Base-by-base conservation (phyloP, 2,113 vertebrate species). In the Apteryx owenii region DNA sequence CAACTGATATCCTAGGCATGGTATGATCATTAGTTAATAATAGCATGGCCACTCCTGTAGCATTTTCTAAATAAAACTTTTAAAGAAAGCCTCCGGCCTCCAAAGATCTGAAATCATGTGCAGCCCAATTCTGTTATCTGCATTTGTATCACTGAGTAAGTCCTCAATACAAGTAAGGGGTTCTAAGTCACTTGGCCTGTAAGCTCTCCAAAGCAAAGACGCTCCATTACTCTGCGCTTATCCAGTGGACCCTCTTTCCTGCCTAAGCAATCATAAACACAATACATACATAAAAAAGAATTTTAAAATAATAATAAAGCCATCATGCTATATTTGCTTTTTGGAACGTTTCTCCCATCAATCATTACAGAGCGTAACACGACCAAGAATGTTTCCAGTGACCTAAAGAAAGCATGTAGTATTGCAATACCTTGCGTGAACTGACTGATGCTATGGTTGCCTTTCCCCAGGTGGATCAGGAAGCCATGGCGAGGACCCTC, bases 351-450 rank as follows among this genome's bases (percentile, higher is more conserved):
- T 91, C 26, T 70, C 22, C 6, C 13, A 73, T 53, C 44, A 80
- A 88, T 51, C 89, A 64, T 31, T 73, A 73, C 0, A 69, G 53
- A 77, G 7, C 44, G 86, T 61, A 81, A 33, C 42, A 51, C 2
- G 3, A 91, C 76, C 22, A 86, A 83, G 5, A 48, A 38, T 8
- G 9, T 65, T 68, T 80, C 6, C 38, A 84, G n/a, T 53, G 40
- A 61, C 44, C 42, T 60, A 69, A 53, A 83, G 20, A 81, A 90
- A 87, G 31, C 13, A 77, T 8, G 8, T 22, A 21, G 5, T n/a
- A 71, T 7, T 80, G 3, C 17, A 83, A 97, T 99, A 99, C 99
- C 99, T 99, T 99, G 99, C 8, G 99, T 99, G 91, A 99, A 99
- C 73, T 98, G 98, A 72, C 88, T 98, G 97, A 99, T 96, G 8